These are phyloP conservation scores for Myiotriccus ornatus DNA, from an alignment of 2,797 vertebrate genomes.

Conservation along the genomic window DNA sequence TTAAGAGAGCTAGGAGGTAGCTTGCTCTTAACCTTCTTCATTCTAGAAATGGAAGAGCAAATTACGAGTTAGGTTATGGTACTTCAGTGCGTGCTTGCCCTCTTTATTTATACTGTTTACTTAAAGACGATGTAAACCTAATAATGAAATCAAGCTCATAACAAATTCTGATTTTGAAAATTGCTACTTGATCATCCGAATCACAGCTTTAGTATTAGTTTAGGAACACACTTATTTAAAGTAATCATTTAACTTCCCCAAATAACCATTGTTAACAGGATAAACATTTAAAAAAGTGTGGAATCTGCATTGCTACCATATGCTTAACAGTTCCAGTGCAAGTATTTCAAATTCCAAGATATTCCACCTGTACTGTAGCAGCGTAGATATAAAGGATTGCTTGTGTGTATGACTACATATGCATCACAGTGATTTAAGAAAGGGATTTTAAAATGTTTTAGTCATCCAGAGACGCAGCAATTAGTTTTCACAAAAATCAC, in stretches of 20 bases:
- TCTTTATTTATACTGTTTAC: conserved; percentile 67
- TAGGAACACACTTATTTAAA: conserved; percentile 38
- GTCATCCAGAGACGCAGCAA: not conserved
- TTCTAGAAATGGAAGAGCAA: conserved; percentile 53
- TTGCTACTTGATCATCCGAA: conserved; percentile 57
- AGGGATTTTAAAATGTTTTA: not conserved
- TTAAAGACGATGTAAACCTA: conserved; percentile 40
- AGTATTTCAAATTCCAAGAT: not conserved
- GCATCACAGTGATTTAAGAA: not conserved
- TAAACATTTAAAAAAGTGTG: not conserved
- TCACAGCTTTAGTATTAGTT: conserved; percentile 24
- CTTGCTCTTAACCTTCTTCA: conserved; percentile 43
- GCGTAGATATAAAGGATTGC: not conserved
- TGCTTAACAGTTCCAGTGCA: not conserved
- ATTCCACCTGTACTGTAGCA: not conserved
- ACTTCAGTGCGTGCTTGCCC: conserved; percentile 38
- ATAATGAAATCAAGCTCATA: conserved; percentile 55
- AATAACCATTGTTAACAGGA: conserved; percentile 34
- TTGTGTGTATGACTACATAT: not conserved
- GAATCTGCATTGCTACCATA: not conserved
- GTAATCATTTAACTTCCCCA: conserved; percentile 27
- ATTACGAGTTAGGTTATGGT: conserved; percentile 33
- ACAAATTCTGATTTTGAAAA: conserved; percentile 66
- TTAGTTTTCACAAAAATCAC: not conserved
- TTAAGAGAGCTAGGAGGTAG: not conserved